A percentile compares a stretch with the other conserved stretches of the same genome.
Conservation (phyloP, 2,113 vertebrate genomes). For the Peromyscus californicus region DNA sequence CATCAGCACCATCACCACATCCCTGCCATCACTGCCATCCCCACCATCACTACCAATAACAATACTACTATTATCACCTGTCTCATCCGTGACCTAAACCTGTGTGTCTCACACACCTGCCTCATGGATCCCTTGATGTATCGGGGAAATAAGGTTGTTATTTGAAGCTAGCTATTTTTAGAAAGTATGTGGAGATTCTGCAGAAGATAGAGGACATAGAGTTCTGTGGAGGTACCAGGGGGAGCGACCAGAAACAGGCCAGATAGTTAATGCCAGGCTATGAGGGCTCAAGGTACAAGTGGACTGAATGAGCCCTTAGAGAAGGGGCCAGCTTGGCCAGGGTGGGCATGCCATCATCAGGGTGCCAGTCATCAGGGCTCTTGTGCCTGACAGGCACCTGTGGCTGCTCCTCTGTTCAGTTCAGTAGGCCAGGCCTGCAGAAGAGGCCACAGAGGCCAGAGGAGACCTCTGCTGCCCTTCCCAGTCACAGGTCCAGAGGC, state of each 20-base stretch:
- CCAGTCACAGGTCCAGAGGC: not conserved
- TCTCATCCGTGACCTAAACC: rapidly evolving
- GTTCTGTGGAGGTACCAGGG: not conserved
- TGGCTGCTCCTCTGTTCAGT: rapidly evolving
- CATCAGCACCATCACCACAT: not conserved
- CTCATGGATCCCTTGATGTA: not conserved
- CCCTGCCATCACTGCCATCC: not conserved
- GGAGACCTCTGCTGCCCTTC: not conserved
- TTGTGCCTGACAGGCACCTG: no score
- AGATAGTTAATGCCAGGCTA: not conserved
- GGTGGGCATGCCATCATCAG: rapidly evolving
- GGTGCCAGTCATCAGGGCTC: not conserved
- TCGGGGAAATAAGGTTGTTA: not conserved
- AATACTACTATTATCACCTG: not conserved
- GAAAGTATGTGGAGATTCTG: not conserved
- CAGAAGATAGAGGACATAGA: not conserved
- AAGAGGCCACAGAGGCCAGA: not conserved
- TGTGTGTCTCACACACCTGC: rapidly evolving
- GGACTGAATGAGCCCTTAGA: not conserved
- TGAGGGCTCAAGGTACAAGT: not conserved
- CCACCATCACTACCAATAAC: not conserved
- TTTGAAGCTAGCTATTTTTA: not conserved
- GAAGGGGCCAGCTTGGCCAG: not conserved
- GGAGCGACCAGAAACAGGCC: slow-evolving; percentile 40
- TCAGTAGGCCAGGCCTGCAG: not conserved